Conservation (phyloP, 2,113 vertebrate species). For the Aramus guarauna region DNA sequence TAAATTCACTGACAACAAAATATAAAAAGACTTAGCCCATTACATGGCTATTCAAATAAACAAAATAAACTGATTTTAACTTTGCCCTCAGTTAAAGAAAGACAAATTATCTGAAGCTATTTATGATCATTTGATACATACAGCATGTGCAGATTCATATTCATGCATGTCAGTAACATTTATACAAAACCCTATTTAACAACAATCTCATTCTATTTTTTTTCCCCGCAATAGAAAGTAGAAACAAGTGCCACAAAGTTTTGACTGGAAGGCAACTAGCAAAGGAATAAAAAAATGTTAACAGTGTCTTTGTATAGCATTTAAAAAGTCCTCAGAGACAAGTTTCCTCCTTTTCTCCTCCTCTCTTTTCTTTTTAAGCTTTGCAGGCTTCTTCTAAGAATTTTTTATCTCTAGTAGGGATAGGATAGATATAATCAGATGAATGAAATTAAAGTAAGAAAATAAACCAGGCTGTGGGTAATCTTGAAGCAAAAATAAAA, state of each 20-base stretch:
- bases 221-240: background rate
- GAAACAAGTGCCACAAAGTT: constrained; percentile 38
- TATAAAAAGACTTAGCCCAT: constrained; percentile 31
- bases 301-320: background rate
- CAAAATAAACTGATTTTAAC: constrained; percentile 37
- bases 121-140: constrained; percentile 19
- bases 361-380: background rate
- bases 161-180: constrained; percentile 57
- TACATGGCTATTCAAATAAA: constrained; percentile 35
- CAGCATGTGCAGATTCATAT: constrained; percentile 31
- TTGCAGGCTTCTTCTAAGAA: background rate
- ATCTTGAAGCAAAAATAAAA: background rate
- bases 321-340: constrained; percentile 13
- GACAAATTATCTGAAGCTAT: constrained; percentile 37
- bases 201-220: background rate
- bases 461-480: constrained; percentile 12
- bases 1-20: constrained; percentile 45
- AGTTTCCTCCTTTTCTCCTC: background rate
- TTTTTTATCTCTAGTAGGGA: background rate
- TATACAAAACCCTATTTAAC: constrained; percentile 15
- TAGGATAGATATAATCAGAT: constrained; percentile 35
- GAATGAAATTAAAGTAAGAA: constrained; percentile 29
- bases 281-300: constrained; percentile 40
- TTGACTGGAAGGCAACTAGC: constrained; percentile 46
- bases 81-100: constrained; percentile 38